Conservation (phyloP, 1,140 invertebrate genomes). For the Hermetia illucens region DNA sequence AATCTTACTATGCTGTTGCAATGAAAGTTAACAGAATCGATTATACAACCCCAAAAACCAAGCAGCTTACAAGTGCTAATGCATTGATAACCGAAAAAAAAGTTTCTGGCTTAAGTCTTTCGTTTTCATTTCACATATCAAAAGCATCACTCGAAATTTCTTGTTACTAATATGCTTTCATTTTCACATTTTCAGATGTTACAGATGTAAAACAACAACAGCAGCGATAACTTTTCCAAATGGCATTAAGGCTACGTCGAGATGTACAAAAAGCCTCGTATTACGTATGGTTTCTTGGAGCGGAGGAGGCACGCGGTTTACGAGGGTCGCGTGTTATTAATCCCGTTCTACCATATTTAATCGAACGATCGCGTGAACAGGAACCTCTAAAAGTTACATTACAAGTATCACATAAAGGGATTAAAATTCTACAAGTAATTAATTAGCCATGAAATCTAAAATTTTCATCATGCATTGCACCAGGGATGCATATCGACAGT, state of each 20-base stretch:
- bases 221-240: slow-evolving; percentile 16
- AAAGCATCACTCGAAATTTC: too few species aligned
- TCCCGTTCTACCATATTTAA: slow-evolving; percentile 69
- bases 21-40: too few species aligned
- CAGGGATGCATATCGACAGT: neutral
- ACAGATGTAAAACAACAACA: too few species aligned
- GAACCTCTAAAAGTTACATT: slow-evolving; percentile 83
- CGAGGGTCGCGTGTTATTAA: slow-evolving; percentile 65
- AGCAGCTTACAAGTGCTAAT: too few species aligned
- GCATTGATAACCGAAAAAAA: too few species aligned
- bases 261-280: slow-evolving; percentile 92
- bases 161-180: too few species aligned
- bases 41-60: too few species aligned
- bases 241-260: slow-evolving; percentile 57
- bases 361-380: slow-evolving; percentile 67
- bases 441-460: too few species aligned
- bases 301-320: slow-evolving; percentile 83
- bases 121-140: too few species aligned
- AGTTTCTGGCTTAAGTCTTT: too few species aligned
- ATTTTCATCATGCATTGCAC: slow-evolving; percentile 9
- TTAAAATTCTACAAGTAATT: slow-evolving; percentile 75
- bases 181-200: too few species aligned
- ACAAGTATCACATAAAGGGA: slow-evolving; percentile 80
- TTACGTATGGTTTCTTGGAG: slow-evolving; percentile 96
- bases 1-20: too few species aligned